phyloP scores from a whole-genome alignment of 64 coral and sea anemone genomes.

The Pachyseris speciosa region DNA sequence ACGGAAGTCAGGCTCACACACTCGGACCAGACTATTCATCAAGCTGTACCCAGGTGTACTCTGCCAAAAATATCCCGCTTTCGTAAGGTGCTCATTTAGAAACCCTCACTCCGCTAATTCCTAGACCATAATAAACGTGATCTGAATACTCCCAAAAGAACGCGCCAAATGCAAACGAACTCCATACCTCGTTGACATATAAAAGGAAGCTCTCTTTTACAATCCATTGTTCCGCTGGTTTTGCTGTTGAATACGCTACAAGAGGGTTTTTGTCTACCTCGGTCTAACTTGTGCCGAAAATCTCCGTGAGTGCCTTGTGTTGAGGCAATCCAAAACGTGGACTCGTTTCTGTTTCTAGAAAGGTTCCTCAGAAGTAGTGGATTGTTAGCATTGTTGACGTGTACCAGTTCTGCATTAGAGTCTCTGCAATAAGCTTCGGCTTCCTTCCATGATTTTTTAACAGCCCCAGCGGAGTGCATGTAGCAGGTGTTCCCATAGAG shows the following conservation, averaged over 20 bases:
- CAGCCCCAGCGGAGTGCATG: not conserved
- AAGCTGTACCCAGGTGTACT: no score
- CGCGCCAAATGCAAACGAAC: not conserved
- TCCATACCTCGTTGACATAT: constrained; percentile 19
- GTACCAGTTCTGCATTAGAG: not conserved
- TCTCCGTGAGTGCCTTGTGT: not conserved
- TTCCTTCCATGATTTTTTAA: not conserved
- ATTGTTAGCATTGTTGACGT: not conserved
- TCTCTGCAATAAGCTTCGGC: not conserved
- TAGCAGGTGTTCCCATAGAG: not conserved
- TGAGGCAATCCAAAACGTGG: not conserved
- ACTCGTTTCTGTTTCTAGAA: not conserved
- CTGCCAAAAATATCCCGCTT: no score
- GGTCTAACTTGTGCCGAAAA: no score
- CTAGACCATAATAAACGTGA: no score
- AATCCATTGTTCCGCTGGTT: not conserved
- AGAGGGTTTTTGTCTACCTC: not conserved
- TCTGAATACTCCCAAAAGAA: no score
- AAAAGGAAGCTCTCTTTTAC: not conserved
- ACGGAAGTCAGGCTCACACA: no score
- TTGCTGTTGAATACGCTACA: not conserved
- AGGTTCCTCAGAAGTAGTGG: not conserved
- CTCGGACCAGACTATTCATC: no score
- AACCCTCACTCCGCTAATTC: no score
- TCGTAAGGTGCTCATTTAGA: no score